Evolutionary conservation across 1,140 invertebrate genomes (phyloP).

Genomic region (Pseudomyrmex sp.): DNA sequence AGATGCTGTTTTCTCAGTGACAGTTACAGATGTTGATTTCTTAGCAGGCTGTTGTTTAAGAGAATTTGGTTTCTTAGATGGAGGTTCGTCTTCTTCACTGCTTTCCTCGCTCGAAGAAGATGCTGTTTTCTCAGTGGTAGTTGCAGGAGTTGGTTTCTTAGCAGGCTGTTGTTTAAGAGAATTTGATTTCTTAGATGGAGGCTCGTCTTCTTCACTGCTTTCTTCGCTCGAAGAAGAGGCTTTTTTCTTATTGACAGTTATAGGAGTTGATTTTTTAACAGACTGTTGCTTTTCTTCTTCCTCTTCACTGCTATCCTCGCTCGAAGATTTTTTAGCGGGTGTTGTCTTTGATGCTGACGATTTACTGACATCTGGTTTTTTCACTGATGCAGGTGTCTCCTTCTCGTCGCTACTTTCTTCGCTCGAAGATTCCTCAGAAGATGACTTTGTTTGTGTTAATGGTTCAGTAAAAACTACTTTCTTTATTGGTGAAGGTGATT

Average conservation of each 20-base stretch:
- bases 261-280: slow-evolving; percentile 24
- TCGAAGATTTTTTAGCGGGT: slow-evolving; percentile 63
- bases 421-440: slow-evolving; percentile 38
- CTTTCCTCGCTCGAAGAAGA: slow-evolving; percentile 71
- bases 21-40: background rate
- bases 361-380: slow-evolving; percentile 28
- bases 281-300: slow-evolving; percentile 31
- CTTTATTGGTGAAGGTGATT: slow-evolving; percentile 21
- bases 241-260: slow-evolving; percentile 48
- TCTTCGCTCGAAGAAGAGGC: slow-evolving; percentile 70
- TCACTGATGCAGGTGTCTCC: slow-evolving; percentile 58
- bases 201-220: slow-evolving; percentile 74
- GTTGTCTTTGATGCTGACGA: slow-evolving; percentile 12
- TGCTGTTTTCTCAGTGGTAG: slow-evolving; percentile 51
- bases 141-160: slow-evolving; percentile 28
- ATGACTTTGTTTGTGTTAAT: background rate
- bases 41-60: slow-evolving; percentile 50
- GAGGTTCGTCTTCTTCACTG: slow-evolving; percentile 73
- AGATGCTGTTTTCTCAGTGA: slow-evolving; percentile 60
- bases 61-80: slow-evolving; percentile 47
- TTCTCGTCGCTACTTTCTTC: slow-evolving; percentile 59
- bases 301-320: slow-evolving; percentile 74
- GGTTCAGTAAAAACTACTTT: slow-evolving; percentile 49
- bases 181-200: slow-evolving; percentile 57
- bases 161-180: slow-evolving; percentile 36